phyloP scores from a whole-genome alignment of 2,888 invertebrate genomes.

The Sepioteuthis lessoniana region DNA sequence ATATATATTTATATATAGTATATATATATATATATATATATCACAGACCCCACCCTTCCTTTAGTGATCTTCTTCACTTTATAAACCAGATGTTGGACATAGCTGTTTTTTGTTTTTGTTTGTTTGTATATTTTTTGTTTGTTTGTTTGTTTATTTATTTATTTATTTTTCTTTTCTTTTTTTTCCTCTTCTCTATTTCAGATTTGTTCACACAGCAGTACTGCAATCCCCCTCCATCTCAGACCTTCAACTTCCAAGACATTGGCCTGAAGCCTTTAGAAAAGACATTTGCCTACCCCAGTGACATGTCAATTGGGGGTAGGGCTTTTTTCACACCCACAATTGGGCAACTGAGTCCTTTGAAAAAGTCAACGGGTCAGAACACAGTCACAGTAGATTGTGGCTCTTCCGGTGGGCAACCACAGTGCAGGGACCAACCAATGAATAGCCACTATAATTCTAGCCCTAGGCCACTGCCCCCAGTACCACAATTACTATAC shows the following conservation, averaged over 20 bases:
- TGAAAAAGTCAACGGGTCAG: not conserved
- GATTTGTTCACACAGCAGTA: conserved; percentile 33
- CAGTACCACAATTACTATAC: not conserved
- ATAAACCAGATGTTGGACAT: too few species aligned
- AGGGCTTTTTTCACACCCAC: not conserved
- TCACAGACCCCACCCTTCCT: too few species aligned
- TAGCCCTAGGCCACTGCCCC: conserved; percentile 33
- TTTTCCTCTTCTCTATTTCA: not conserved
- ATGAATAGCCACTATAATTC: conserved; percentile 23
- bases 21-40: too few species aligned
- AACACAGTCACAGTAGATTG: conserved; percentile 23
- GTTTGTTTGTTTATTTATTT: not conserved
- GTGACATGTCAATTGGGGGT: not conserved
- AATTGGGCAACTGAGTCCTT: not conserved
- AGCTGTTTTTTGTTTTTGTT: too few species aligned
- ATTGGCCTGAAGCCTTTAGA: conserved; percentile 8
- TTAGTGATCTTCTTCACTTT: too few species aligned
- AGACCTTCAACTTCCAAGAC: conserved; percentile 33
- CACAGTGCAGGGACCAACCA: conserved; percentile 20
- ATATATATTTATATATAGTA: too few species aligned
- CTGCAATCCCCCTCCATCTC: conserved; percentile 9
- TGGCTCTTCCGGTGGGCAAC: conserved; percentile 17
- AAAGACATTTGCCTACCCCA: not conserved
- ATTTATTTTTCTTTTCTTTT: not conserved
- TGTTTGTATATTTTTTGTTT: not conserved